phyloP scores from a whole-genome alignment of 2,888 invertebrate species.

The Plebejus argus region DNA sequence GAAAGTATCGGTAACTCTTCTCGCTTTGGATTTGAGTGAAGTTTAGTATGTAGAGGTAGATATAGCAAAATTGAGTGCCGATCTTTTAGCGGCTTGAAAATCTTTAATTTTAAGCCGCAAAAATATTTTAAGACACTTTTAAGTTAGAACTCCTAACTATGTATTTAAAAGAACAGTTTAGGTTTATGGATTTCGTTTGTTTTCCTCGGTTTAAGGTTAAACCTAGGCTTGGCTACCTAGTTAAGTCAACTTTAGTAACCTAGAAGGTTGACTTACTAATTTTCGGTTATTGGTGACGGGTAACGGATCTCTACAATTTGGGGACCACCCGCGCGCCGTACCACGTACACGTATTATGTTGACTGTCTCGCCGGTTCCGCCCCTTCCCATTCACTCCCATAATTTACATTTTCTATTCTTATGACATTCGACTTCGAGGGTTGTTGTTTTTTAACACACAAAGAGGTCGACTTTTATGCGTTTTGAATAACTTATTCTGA shows the following conservation, averaged over 20 bases:
- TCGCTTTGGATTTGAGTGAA: too few species aligned
- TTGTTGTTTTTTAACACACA: slow-evolving; percentile 33
- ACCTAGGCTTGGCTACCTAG: neutral
- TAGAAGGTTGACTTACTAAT: neutral
- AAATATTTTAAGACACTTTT: too few species aligned
- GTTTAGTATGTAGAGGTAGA: too few species aligned
- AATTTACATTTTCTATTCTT: slow-evolving; percentile 73
- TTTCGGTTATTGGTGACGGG: neutral
- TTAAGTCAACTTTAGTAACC: too few species aligned
- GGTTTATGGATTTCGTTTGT: too few species aligned
- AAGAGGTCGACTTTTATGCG: slow-evolving; percentile 21
- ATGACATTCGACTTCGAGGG: slow-evolving; percentile 44
- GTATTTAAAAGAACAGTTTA: too few species aligned
- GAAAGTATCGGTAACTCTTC: too few species aligned
- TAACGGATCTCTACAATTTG: slow-evolving; percentile 3
- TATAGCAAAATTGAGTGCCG: too few species aligned
- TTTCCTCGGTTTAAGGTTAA: too few species aligned
- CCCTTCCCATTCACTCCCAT: slow-evolving; percentile 65
- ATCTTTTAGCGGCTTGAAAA: too few species aligned
- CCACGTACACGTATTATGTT: slow-evolving; percentile 72
- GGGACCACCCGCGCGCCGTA: slow-evolving; percentile 72
- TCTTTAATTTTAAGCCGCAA: too few species aligned
- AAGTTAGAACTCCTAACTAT: too few species aligned
- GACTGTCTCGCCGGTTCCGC: slow-evolving; percentile 65
- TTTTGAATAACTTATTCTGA: slow-evolving; percentile 14